Base-by-base conservation (phyloP, 2,113 vertebrate species). In the Catharus minimus region DNA sequence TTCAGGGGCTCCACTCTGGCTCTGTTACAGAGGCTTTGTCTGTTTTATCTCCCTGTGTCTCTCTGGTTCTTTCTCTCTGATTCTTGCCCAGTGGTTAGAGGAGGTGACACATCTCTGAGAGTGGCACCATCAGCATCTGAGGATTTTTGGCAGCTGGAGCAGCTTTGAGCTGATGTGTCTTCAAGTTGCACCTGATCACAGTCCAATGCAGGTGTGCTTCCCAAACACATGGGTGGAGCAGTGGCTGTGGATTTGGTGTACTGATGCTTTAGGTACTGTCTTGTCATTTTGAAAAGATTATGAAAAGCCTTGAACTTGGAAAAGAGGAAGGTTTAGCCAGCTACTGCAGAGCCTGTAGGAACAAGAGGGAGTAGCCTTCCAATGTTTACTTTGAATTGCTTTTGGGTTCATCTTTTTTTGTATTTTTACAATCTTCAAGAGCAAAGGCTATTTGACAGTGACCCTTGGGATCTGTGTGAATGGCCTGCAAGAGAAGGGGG, bases 61-160 rank as follows among this genome's bases (percentile, higher is more conserved):
- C 7, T 64, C 26, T 38, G 28, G 9, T 26, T 22, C 43, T 11
- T 5, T 16, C 24, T 41, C 27, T 65, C 19, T 28, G 36, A 27
- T 32, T 47, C n/a, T 26, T 66, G 22, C 38, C 15, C 27, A 0
- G 0, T 27, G 44, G 9, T n/a, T 27, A 55, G 22, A 65, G 33
- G 28, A 41, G 72, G 41, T 15, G 57, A 21, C 2, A 5, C 2
- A 0, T 2, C 13, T 21, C 72, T 64, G 55, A 33, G 60, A 67
- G 56, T 32, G 41, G 24, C 41, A 88, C 36, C 19, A 47, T 17
- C 28, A 39, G 10, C 5, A 6, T 49, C 26, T 62, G 15, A 55
- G 20, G 26, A 0, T 9, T 86, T 10, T 8, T 62, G 61, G 41
- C 32, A 72, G 1, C 39, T 23, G 19, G 17, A 7, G 12, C 61